Conservation (phyloP, 2,888 invertebrate species). For the Mythimna albipuncta region DNA sequence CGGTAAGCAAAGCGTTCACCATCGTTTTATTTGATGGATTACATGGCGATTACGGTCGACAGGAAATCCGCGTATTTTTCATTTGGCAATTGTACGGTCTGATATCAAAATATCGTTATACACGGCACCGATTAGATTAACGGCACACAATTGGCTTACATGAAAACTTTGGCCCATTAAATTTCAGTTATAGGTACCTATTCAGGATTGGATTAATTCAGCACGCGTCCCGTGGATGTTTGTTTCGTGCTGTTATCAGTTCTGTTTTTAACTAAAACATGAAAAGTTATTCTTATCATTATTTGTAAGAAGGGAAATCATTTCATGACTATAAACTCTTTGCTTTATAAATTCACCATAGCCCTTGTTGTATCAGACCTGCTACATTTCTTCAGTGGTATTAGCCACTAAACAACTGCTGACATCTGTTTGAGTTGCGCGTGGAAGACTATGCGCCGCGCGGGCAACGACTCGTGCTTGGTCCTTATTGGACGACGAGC, state of each 20-base stretch:
- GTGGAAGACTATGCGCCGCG: too few species aligned
- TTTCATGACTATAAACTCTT: too few species aligned
- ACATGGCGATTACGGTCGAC: slow-evolving; percentile 85
- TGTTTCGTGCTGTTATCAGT: slow-evolving; percentile 79
- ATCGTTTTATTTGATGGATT: slow-evolving; percentile 87
- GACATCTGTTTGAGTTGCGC: too few species aligned
- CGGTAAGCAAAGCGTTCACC: slow-evolving; percentile 76
- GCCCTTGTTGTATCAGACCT: too few species aligned
- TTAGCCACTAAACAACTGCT: too few species aligned
- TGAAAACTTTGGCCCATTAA: slow-evolving; percentile 85
- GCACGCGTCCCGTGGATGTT: slow-evolving; percentile 78
- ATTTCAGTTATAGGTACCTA: slow-evolving; percentile 72
- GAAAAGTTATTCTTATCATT: not conserved
- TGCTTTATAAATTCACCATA: too few species aligned
- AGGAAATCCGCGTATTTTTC: slow-evolving; percentile 89
- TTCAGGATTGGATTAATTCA: slow-evolving; percentile 83
- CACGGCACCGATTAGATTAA: slow-evolving; percentile 89
- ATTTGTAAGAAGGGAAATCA: too few species aligned
- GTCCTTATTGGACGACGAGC: too few species aligned
- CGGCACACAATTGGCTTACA: slow-evolving; percentile 87
- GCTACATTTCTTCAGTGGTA: too few species aligned
- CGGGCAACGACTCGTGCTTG: too few species aligned
- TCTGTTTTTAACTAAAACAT: slow-evolving; percentile 78
- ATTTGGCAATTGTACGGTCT: slow-evolving; percentile 86
- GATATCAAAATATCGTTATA: slow-evolving; percentile 87